Base-by-base conservation (phyloP, 2,113 vertebrate genomes). In the Dissostichus mawsoni region DNA sequence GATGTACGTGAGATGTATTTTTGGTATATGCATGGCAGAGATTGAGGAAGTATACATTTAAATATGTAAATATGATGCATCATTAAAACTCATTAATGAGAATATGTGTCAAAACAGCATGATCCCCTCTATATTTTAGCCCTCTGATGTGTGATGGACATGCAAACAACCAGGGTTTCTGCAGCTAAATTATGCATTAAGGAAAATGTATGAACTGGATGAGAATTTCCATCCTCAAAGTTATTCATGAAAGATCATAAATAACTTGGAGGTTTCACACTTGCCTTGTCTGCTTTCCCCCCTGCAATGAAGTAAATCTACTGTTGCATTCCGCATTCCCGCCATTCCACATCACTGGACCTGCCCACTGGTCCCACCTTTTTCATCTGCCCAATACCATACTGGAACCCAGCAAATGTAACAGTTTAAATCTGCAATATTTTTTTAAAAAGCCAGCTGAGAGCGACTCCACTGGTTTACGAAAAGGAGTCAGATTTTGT, bases 191-290 rank as follows among this genome's bases (percentile, higher is more conserved):
- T 61, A 57, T 52, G 59, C 44, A 90, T 65, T 13, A 52, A 67
- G 82, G 65, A 53, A 85, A 82, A 76, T 48, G 18, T 53, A 29
- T 20, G 25, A 44, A 71, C 44, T 75, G 13, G 11, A 64, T 1
- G 41, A 53, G 48, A 55, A 69, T 57, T 76, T 65, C 44, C 4
- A 44, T 17, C 29, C 55, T 41, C 36, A 5, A 41, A 41, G 36
- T 41, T 41, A 41, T 41, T 41, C 36, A 41, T 41, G 36, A 41
- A 41, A 41, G 7, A 70, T 87, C 78, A 85, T 85, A 61, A 89
- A 88, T 91, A 78, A 83, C 45, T 82, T 51, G 69, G 29, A 25
- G 68, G 65, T 69, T 68, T 52, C 65, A 29, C 13, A 18, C 57
- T 61, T n/a, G 20, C 10, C 48, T 67, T 8, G 9, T 51, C 16